Base-by-base conservation (phyloP, 1,140 invertebrate genomes). In the Helicorthomorpha holstii region DNA sequence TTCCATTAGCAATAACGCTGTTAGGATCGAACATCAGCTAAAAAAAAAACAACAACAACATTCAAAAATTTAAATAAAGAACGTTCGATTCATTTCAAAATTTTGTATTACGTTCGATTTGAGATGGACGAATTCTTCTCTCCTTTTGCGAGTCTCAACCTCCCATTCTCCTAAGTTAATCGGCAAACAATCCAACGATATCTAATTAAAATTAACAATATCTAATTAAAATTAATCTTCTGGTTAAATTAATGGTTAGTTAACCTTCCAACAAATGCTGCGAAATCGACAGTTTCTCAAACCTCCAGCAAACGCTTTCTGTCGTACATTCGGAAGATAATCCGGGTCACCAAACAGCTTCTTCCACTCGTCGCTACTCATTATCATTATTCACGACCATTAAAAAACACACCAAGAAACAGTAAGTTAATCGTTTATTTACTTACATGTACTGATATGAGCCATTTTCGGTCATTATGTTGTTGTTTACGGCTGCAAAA, bases 331-430 rank as follows among this genome's bases (percentile, higher is more conserved):
- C 16, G 52, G 55, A 48, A 62, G 53, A 54, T 63, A 67, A 26
- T 64, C 57, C 16, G 54, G 54, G 42, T 56, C 60, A 12, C 49
- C 50, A 48, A 66, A 68, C 48, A 67, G 56, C 29, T 59, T 62
- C 53, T 66, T 62, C 66, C 66, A 68, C 53, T 68, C 66, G 27
- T 57, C 48, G 46, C 66, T 68, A 45, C n/a, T n/a, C n/a, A n/a
- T n/a, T n/a, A n/a, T n/a, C n/a, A n/a, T n/a, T n/a, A n/a, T n/a
- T n/a, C n/a, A n/a, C n/a, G n/a, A n/a, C n/a, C n/a, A n/a, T n/a
- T n/a, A n/a, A n/a, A n/a, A n/a, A n/a, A n/a, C n/a, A n/a, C n/a
- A n/a, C n/a, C n/a, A n/a, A n/a, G n/a, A n/a, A n/a, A n/a, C n/a
- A n/a, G n/a, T n/a, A n/a, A n/a, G n/a, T n/a, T n/a, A n/a, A n/a